Conservation (phyloP, 2,888 invertebrate genomes). For the Lysandra coridon region DNA sequence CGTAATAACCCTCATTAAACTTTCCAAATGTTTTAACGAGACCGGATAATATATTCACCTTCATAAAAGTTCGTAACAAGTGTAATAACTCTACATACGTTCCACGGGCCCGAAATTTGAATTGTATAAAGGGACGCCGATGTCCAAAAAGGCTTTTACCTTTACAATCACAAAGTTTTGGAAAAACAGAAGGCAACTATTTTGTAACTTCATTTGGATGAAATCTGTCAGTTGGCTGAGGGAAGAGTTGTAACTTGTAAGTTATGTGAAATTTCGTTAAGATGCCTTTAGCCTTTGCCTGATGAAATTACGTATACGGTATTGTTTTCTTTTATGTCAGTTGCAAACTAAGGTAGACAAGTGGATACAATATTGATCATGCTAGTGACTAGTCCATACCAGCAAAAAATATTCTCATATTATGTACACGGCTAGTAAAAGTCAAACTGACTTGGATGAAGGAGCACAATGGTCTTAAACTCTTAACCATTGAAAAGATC, state of each 20-base stretch:
- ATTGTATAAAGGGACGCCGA: constrained; percentile 5
- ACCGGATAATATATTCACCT: not conserved
- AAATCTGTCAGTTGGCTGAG: not conserved
- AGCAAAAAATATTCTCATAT: no score
- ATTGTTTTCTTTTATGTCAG: no score
- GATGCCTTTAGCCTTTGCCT: not conserved
- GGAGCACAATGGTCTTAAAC: no score
- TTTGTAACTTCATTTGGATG: not conserved
- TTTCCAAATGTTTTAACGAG: constrained; percentile 7
- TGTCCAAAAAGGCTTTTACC: not conserved
- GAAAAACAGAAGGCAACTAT: not conserved
- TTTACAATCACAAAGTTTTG: not conserved
- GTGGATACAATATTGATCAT: no score
- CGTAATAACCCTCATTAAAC: not conserved
- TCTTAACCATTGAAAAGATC: no score
- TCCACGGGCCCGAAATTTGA: not conserved
- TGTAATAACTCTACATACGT: not conserved
- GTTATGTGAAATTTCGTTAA: not conserved
- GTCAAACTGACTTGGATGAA: no score
- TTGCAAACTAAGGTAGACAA: no score
- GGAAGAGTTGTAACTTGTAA: not conserved
- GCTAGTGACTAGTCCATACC: no score
- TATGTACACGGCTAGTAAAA: no score
- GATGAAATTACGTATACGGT: no score
- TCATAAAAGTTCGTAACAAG: not conserved